Evolutionary conservation across 1,140 invertebrate genomes (phyloP).

Genomic region (Plectrocnemia conspersa): DNA sequence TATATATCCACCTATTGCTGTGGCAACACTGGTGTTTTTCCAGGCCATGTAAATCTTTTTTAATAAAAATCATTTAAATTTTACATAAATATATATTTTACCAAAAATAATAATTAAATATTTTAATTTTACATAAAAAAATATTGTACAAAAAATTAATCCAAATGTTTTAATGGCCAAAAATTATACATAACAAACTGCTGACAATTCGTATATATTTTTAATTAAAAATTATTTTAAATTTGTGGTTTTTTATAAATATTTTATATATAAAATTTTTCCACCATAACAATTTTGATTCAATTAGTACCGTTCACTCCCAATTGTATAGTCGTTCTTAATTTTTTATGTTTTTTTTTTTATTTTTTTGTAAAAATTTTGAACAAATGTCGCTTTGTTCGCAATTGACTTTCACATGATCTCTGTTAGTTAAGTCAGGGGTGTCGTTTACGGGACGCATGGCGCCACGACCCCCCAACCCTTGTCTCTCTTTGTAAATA

Average conservation of each 20-base stretch:
- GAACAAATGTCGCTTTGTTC: slow-evolving; percentile 12
- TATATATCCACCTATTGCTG: slow-evolving; percentile 4
- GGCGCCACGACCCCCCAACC: slow-evolving; percentile 18
- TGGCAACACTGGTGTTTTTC: slow-evolving; percentile 18
- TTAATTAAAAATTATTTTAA: no score
- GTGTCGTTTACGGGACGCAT: slow-evolving; percentile 17
- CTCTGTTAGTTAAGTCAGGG: slow-evolving; percentile 30
- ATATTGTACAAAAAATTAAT: no score
- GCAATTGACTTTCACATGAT: slow-evolving; percentile 35
- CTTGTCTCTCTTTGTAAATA: slow-evolving; percentile 25
- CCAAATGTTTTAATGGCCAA: no score
- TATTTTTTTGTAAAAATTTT: slow-evolving; percentile 18
- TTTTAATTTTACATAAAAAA: no score
- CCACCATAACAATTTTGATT: no score
- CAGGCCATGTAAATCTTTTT: slow-evolving; percentile 28
- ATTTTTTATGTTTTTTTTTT: background rate
- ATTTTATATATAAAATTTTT: no score
- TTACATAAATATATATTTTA: no score
- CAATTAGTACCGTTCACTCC: background rate
- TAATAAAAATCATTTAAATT: background rate
- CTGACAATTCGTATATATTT: no score
- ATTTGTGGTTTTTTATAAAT: no score
- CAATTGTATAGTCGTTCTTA: slow-evolving; percentile 4
- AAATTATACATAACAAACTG: no score
- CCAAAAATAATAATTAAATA: no score